These are phyloP conservation scores for Elmis aenea DNA, from an alignment of 2,888 invertebrate genomes.

Conservation along the genomic window DNA sequence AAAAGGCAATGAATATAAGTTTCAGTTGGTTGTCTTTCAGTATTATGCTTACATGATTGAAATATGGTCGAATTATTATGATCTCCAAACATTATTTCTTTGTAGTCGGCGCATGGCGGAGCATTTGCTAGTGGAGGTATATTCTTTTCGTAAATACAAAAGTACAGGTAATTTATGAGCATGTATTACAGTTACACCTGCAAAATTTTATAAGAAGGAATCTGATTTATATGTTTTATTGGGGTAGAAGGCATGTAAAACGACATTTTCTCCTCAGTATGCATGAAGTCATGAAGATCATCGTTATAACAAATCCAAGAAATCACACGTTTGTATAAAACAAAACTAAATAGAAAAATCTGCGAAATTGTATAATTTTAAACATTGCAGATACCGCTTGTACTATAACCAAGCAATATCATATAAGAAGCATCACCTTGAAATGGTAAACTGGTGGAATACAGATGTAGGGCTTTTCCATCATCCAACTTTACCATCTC, in stretches of 20 bases:
- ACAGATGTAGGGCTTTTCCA: slow-evolving; percentile 56
- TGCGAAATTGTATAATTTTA: not conserved
- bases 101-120: slow-evolving; percentile 54
- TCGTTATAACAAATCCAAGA: slow-evolving; percentile 61
- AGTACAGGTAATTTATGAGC: slow-evolving; percentile 1
- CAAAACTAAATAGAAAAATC: not conserved
- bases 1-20: no score
- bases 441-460: slow-evolving; percentile 71
- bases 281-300: slow-evolving; percentile 55
- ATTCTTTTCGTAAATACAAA: slow-evolving; percentile 8
- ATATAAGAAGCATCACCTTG: slow-evolving; percentile 53
- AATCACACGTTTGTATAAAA: slow-evolving; percentile 48
- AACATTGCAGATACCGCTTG: slow-evolving; percentile 55
- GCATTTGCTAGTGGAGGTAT: slow-evolving; percentile 53
- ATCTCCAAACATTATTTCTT: slow-evolving; percentile 52
- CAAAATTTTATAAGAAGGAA: slow-evolving; percentile 58
- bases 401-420: slow-evolving; percentile 69
- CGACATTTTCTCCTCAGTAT: slow-evolving; percentile 50
- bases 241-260: slow-evolving; percentile 54
- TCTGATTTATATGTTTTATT: slow-evolving; percentile 64
- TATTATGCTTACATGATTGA: slow-evolving; percentile 51
- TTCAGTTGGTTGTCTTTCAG: no score
- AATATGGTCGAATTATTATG: slow-evolving; percentile 50
- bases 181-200: slow-evolving; percentile 44
- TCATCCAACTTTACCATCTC: slow-evolving; percentile 60